phyloP scores from a whole-genome alignment of 2,113 vertebrate species.

The Neoarius graeffei region DNA sequence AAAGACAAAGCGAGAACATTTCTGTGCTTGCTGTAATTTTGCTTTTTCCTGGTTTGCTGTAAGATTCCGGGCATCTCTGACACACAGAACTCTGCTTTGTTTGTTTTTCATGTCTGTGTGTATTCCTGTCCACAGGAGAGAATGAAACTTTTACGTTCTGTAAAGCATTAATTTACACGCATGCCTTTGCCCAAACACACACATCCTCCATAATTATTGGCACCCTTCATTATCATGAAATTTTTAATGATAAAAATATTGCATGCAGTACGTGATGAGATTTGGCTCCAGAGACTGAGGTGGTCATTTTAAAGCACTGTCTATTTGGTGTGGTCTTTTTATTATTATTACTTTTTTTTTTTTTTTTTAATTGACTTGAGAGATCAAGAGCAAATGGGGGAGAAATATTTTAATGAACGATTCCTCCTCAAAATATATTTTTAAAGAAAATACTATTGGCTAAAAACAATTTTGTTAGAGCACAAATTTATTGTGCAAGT shows the following conservation, averaged over 20 bases:
- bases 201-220: background rate
- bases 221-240: background rate
- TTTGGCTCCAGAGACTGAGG: background rate
- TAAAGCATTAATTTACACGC: background rate
- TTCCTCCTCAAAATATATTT: background rate
- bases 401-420: background rate
- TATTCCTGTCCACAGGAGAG: background rate
- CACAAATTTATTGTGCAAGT: background rate
- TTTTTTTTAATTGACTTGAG: background rate
- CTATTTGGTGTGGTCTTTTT: background rate
- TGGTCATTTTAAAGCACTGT: background rate
- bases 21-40: conserved; percentile 5
- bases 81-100: background rate
- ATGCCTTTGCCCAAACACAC: background rate
- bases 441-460: background rate
- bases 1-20: conserved; percentile 18
- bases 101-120: background rate
- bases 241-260: background rate
- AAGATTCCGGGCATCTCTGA: background rate
- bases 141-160: background rate
- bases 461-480: background rate
- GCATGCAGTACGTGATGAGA: background rate
- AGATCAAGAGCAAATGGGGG: background rate
- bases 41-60: conserved; percentile 5
- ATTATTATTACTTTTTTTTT: background rate